Evolutionary conservation across 2,113 vertebrate genomes (phyloP).

Genomic region (Eubucco bourcierii): DNA sequence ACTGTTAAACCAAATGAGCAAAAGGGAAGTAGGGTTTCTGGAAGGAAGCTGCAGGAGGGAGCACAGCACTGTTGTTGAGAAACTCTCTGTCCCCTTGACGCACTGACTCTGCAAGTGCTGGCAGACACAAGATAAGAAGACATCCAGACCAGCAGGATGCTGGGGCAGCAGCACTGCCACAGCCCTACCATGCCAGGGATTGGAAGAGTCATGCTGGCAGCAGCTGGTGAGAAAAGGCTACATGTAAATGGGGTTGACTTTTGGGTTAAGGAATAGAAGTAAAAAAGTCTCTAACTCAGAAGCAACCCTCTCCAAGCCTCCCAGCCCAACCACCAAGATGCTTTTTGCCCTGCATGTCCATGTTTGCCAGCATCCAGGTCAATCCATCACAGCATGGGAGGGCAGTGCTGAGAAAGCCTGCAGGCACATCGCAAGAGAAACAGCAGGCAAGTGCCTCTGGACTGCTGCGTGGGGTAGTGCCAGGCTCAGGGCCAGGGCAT

Average conservation of each 20-base stretch:
- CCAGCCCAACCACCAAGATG: background rate
- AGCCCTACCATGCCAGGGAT: background rate
- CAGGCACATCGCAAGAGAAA: background rate
- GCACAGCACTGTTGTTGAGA: background rate
- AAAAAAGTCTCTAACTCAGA: background rate
- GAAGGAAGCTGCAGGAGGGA: background rate
- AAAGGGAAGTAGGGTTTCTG: background rate
- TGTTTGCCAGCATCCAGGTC: background rate
- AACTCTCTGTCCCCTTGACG: background rate
- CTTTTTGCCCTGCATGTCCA: background rate
- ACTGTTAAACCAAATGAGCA: constrained; percentile 24
- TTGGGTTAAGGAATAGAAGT: background rate
- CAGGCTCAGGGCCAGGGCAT: background rate
- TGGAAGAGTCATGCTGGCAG: background rate
- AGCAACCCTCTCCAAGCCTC: background rate
- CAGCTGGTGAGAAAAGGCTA: background rate
- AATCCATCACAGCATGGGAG: rapidly evolving
- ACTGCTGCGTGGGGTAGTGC: background rate
- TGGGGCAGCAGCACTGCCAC: background rate
- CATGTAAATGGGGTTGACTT: background rate
- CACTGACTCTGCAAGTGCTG: constrained; percentile 19
- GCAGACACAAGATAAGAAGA: background rate
- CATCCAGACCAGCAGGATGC: background rate
- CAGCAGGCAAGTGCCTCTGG: background rate
- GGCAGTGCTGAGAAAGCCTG: background rate